Conservation (phyloP, 2,888 invertebrate species). For the Polylopha cassiicola region DNA sequence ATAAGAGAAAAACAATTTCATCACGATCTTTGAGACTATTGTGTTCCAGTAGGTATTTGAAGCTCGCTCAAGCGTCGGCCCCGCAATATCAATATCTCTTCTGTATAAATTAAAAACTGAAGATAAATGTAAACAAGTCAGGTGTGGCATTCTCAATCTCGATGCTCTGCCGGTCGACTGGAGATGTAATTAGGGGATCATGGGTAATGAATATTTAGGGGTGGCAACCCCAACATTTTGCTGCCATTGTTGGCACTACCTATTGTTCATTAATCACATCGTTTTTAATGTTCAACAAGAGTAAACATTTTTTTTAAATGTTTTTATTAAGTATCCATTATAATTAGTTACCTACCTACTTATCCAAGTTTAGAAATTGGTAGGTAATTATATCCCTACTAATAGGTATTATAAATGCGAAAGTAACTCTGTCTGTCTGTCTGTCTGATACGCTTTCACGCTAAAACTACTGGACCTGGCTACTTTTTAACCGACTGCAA, state of each 20-base stretch:
- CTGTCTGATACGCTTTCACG: too few species aligned
- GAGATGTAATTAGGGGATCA: conserved; percentile 65
- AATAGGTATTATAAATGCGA: too few species aligned
- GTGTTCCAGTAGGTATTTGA: conserved; percentile 53
- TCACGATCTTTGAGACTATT: conserved; percentile 37
- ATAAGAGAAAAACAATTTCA: conserved; percentile 38
- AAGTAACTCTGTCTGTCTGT: too few species aligned
- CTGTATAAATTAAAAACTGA: conserved; percentile 54
- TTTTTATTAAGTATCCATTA: too few species aligned
- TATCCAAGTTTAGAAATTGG: too few species aligned
- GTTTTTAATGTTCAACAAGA: conserved; percentile 49
- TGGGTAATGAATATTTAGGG: conserved; percentile 69
- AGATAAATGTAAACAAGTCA: conserved; percentile 55
- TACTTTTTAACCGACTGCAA: too few species aligned
- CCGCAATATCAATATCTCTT: conserved; percentile 65
- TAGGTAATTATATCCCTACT: too few species aligned
- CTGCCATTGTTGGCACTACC: conserved; percentile 37
- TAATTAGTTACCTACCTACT: too few species aligned
- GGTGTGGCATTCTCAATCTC: conserved; percentile 60
- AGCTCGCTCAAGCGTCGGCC: conserved; percentile 45
- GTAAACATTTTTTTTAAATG: too few species aligned
- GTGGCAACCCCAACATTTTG: conserved; percentile 49
- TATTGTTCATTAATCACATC: conserved; percentile 58
- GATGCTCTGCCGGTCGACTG: conserved; percentile 48
- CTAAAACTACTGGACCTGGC: too few species aligned